Base-by-base conservation (phyloP, 2,113 vertebrate genomes). In the Sinocyclocheilus anshuiensis region DNA sequence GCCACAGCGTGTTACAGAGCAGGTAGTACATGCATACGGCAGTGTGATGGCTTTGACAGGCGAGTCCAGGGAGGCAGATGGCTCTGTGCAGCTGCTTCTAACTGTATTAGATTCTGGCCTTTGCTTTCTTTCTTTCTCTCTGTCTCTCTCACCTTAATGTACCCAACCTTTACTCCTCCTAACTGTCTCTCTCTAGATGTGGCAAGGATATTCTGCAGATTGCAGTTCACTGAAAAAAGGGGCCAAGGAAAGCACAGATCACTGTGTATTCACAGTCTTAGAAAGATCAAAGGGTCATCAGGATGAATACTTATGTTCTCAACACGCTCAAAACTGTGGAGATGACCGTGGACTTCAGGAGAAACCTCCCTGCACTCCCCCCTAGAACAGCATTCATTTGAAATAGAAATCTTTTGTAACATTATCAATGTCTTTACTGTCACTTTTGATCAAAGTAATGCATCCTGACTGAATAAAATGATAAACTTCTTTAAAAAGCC, bases 21-120 rank as follows among this genome's bases (percentile, higher is more conserved):
- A 59, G 75, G 55, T 79, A 84, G 69, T 69, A 65, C 80, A 29
- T 24, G 45, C 42, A 77, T 20, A 4, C 20, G 22, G 78, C 61
- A 20, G 61, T 24, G 20, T 72, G 53, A 87, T 89, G 83, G 26
- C 48, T 84, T 71, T 86, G 81, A 81, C 84, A 88, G 81, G 59
- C 29, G 71, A 83, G 59, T 50, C 81, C 83, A 77, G 80, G 33
- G 57, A 85, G 61, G 16, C 65, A 78, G 84, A 78, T 69, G 57
- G 65, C 55, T 20, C 55, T 53, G 45, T 57, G 67, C 48, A 18
- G 39, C 29, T 78, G 53, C 53, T 39, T 74, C 39, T 57, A 59
- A 15, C 13, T 22, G 2, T 72, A 71, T 36, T 80, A 26, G 67
- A 84, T 59, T 71, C 50, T 74, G 65, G 29, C 26, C 61, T 67